A percentile compares a stretch with the other conserved stretches of the same genome.
Conservation (phyloP, 2,888 invertebrate genomes). For the Rotaria magnacalcarata region DNA sequence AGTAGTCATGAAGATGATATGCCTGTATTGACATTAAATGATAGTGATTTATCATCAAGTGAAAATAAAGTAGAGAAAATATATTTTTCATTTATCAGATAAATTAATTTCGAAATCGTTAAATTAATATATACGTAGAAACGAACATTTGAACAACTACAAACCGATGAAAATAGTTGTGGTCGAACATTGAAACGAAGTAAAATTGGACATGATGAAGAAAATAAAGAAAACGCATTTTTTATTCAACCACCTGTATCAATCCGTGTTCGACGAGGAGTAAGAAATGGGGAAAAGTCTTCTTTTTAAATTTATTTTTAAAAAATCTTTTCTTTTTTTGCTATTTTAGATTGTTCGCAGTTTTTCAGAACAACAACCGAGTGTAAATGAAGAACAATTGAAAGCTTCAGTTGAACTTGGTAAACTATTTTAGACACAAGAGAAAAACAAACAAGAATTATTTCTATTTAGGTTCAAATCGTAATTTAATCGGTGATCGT, state of each 20-base stretch:
- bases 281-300: not conserved
- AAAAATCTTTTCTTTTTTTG: not conserved
- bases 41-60: not conserved
- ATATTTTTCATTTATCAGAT: not conserved
- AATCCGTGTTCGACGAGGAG: not conserved
- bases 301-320: no score
- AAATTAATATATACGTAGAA: not conserved
- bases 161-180: constrained; percentile 34
- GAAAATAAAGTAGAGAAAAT: not conserved
- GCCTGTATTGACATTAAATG: not conserved
- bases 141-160: constrained; percentile 27
- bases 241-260: constrained; percentile 6
- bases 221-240: constrained; percentile 13
- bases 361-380: not conserved
- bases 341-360: not conserved
- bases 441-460: not conserved
- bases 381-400: not conserved
- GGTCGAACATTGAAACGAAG: constrained; percentile 30
- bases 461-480: not conserved
- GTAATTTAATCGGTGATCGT: constrained; percentile 43
- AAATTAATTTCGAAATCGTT: not conserved
- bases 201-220: constrained; percentile 1
- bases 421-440: not conserved
- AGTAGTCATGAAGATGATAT: not conserved
- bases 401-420: constrained; percentile 19